A percentile compares a stretch with the other conserved stretches of the same genome.
Evolutionary conservation across 2,888 invertebrate species (phyloP).

Genomic region (Platycheirus albimanus): DNA sequence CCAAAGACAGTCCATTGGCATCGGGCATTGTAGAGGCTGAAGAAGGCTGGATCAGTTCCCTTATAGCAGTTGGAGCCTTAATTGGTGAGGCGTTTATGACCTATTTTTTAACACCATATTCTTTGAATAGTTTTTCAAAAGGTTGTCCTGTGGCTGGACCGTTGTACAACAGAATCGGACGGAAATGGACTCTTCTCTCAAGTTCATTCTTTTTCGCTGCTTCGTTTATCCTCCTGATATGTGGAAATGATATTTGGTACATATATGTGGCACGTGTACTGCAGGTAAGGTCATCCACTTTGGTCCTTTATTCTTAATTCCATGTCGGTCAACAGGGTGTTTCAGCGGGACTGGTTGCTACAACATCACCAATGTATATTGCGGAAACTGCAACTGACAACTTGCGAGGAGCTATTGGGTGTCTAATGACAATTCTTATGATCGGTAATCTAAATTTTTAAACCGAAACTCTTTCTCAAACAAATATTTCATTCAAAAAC

Average conservation of each 20-base stretch:
- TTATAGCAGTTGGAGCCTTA: conserved; percentile 88
- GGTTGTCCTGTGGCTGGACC: conserved; percentile 89
- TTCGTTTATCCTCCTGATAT: conserved; percentile 87
- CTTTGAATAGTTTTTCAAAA: conserved; percentile 77
- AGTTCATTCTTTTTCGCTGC: conserved; percentile 86
- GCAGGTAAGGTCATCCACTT: conserved; percentile 75
- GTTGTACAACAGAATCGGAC: conserved; percentile 86
- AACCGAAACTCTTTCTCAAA: neutral
- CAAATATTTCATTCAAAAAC: neutral
- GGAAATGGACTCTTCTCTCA: conserved; percentile 87
- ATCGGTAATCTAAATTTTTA: conserved; percentile 78
- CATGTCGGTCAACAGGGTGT: no score
- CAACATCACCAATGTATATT: conserved; percentile 92
- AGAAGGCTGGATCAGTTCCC: conserved; percentile 89
- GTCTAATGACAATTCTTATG: conserved; percentile 90
- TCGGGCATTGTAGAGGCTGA: conserved; percentile 84
- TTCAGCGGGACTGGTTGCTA: conserved; percentile 87
- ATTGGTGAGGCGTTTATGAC: conserved; percentile 83
- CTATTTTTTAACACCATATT: no score
- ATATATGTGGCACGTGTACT: conserved; percentile 82
- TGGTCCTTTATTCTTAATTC: no score
- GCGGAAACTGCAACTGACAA: conserved; percentile 92
- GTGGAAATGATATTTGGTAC: conserved; percentile 85
- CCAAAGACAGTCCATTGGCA: conserved; percentile 81
- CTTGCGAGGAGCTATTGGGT: conserved; percentile 91